phyloP scores from a whole-genome alignment of 2,113 vertebrate species.

The Cynopterus brachyotis region DNA sequence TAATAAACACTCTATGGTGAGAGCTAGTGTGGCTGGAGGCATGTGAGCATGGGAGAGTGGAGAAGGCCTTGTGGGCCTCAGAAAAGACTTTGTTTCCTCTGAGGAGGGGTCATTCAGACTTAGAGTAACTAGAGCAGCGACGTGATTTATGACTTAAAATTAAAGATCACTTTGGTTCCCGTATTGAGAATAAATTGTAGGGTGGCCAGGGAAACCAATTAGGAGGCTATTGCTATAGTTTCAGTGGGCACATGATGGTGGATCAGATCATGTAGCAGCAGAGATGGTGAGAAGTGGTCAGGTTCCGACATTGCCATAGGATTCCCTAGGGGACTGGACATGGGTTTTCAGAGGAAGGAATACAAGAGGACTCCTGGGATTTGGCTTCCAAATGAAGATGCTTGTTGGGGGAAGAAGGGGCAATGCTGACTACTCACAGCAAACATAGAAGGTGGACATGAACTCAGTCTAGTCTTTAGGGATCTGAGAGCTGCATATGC shows the following conservation, averaged over 20 bases:
- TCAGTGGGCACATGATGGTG: background rate
- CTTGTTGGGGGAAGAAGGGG: background rate
- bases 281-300: background rate
- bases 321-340: background rate
- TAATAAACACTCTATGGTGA: too few species aligned
- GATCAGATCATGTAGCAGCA: rapidly evolving
- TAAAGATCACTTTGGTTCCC: background rate
- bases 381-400: background rate
- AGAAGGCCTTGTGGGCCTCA: rapidly evolving
- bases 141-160: background rate
- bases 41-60: background rate
- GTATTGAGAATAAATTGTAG: background rate
- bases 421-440: background rate
- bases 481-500: background rate
- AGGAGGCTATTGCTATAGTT: background rate
- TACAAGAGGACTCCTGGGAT: background rate
- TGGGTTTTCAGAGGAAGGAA: background rate
- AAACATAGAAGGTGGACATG: background rate
- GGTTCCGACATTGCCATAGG: background rate
- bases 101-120: background rate
- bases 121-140: background rate
- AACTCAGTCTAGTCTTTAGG: background rate
- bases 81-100: background rate
- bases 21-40: background rate
- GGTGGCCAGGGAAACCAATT: background rate